Evolutionary conservation across 2,113 vertebrate species (phyloP).

Genomic region (Leucoraja erinaceus): DNA sequence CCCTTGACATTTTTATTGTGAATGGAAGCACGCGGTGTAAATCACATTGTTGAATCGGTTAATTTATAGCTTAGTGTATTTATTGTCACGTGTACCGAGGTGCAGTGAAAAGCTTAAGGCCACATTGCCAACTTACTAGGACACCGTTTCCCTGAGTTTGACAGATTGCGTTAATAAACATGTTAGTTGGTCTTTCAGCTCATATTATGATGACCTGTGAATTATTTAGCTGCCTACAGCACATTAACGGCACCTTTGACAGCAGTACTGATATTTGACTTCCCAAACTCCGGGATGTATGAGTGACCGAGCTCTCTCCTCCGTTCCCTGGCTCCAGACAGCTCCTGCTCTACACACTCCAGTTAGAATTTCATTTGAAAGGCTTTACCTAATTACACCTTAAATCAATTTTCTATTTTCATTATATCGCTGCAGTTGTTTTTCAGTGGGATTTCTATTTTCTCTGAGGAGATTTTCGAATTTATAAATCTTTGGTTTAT

Average conservation of each 20-base stretch:
- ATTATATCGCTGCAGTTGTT: constrained; percentile 43
- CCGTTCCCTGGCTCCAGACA: background rate
- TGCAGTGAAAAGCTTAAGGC: too few relatives aligned
- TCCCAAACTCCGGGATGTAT: too few relatives aligned
- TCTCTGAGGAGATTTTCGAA: constrained; percentile 38
- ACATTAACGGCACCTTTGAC: background rate
- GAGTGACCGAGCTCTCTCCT: background rate
- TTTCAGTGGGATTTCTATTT: constrained; percentile 42
- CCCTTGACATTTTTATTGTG: too few relatives aligned
- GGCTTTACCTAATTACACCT: constrained; percentile 42
- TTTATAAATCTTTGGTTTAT: too few relatives aligned
- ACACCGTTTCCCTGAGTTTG: background rate
- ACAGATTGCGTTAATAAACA: background rate
- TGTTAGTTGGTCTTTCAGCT: background rate
- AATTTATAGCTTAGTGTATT: too few relatives aligned
- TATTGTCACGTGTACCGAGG: too few relatives aligned
- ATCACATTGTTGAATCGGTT: too few relatives aligned
- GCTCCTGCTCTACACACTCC: background rate
- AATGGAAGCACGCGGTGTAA: too few relatives aligned
- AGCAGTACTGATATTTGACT: background rate
- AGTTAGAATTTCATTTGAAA: constrained; percentile 43
- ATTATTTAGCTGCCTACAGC: background rate
- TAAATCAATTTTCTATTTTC: constrained; percentile 51
- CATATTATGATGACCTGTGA: background rate
- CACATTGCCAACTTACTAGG: too few relatives aligned